Base-by-base conservation (phyloP, 2,113 vertebrate species). In the Bolborhynchus lineola region DNA sequence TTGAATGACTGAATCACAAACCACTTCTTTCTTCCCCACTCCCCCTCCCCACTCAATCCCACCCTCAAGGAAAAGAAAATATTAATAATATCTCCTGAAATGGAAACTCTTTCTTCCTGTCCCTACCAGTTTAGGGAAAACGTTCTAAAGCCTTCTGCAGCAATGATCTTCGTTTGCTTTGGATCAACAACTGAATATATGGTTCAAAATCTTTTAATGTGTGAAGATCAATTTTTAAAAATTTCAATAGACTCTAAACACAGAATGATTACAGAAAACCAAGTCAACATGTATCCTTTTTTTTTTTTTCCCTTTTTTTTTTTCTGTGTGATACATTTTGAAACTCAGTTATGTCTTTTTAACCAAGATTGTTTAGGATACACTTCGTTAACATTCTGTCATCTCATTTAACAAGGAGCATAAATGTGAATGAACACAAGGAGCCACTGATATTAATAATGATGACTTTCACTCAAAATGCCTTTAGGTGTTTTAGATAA, bases 21-120 rank as follows among this genome's bases (percentile, higher is more conserved):
- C 3, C 6, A 31, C 11, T 49, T 33, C 28, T 65, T 13, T 23
- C 11, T 39, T 12, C 13, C 24, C 4, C 31, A 7, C 3, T 14
- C 17, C 33, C 25, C 8, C 5, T 23, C 7, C 5, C 5, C 5
- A 1, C 4, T 0, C 16, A 9, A n/a, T 46, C 1, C 5, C 33
- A 59, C 6, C 2, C 4, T 0, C 16, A 7, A n/a, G 44, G 11
- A 84, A 67, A 70, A 91, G 13, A 31, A 8, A 53, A 13, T 31
- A 26, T 49, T 35, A 46, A 24, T 39, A 70, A 52, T 53, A 39
- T 16, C 10, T 42, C 13, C n/a, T 71, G 64, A 63, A 80, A 50
- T 6, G 41, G 16, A n/a, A 74, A 33, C 14, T 39, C 21, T 57
- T 82, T 26, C 33, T 72, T 86, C 17, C 72, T 60, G 12, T 47